Percentiles rank a stretch among this genome's conserved stretches.
Evolutionary conservation across 2,113 vertebrate species (phyloP).

Genomic region (Andinoacara biseriatus): DNA sequence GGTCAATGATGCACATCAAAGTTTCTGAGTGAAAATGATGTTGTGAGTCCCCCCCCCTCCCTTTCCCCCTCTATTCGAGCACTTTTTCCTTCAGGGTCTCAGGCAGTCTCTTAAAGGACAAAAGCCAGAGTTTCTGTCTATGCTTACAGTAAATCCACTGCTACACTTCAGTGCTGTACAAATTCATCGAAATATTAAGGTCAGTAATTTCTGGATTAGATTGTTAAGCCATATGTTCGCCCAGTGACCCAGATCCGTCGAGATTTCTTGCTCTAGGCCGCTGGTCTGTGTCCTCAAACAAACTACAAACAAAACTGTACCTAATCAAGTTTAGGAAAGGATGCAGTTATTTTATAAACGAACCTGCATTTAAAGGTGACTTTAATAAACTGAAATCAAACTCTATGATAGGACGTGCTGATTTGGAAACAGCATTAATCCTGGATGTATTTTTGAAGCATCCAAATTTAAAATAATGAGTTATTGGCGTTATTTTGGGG

Average conservation of each 20-base stretch:
- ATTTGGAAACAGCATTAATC: not conserved
- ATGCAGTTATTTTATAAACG: not conserved
- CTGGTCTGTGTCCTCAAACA: not conserved
- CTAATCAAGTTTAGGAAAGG: not conserved
- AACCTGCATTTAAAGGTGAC: not conserved
- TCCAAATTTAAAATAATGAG: not conserved
- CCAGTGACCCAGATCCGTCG: not conserved
- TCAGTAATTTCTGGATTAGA: not conserved
- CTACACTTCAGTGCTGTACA: not conserved
- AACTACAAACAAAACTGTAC: not conserved
- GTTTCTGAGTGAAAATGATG: slow-evolving; percentile 3
- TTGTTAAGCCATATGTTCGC: not conserved
- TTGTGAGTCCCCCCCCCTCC: not conserved
- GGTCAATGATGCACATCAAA: slow-evolving; percentile 1
- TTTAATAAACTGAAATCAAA: not conserved
- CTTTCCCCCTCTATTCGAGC: not conserved
- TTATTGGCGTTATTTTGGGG: not conserved
- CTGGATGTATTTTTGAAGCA: not conserved
- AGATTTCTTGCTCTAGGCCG: not conserved
- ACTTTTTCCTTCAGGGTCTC: not conserved
- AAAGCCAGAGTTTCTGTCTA: not conserved
- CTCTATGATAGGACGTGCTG: not conserved
- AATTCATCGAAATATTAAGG: not conserved
- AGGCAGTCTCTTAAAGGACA: not conserved
- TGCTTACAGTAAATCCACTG: not conserved